These are phyloP conservation scores for Leucoraja ocellata DNA, from an alignment of 2,797 vertebrate genomes.

Conservation along the genomic window DNA sequence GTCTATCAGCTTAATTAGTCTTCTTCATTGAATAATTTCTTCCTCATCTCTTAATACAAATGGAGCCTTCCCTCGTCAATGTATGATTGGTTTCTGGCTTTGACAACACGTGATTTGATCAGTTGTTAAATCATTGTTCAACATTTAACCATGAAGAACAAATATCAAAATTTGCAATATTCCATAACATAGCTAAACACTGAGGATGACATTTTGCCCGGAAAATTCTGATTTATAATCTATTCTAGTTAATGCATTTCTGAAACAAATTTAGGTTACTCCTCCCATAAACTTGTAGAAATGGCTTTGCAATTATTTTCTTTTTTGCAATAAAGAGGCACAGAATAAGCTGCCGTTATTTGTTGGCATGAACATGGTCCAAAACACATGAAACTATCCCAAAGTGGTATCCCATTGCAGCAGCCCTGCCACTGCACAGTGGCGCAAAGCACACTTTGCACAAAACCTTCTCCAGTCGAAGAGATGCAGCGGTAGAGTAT, in stretches of 20 bases:
- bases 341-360: background rate
- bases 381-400: background rate
- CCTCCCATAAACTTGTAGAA: background rate
- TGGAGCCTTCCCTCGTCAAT: background rate
- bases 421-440: no score
- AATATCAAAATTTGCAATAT: background rate
- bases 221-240: background rate
- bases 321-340: background rate
- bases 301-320: background rate
- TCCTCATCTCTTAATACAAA: background rate
- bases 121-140: background rate
- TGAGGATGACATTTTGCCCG: background rate
- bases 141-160: background rate
- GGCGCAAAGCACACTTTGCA: no score
- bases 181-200: background rate
- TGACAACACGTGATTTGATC: background rate
- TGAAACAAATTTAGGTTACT: constrained; percentile 14
- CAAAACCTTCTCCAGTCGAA: no score
- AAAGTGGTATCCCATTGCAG: no score
- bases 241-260: background rate
- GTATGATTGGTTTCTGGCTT: background rate
- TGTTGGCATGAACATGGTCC: background rate
- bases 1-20: background rate
- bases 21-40: no score
- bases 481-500: no score